Evolutionary conservation across 2,888 invertebrate species (phyloP), one percentile per base, ranked within the genome.

Genomic region (Drosophila colorata): DNA sequence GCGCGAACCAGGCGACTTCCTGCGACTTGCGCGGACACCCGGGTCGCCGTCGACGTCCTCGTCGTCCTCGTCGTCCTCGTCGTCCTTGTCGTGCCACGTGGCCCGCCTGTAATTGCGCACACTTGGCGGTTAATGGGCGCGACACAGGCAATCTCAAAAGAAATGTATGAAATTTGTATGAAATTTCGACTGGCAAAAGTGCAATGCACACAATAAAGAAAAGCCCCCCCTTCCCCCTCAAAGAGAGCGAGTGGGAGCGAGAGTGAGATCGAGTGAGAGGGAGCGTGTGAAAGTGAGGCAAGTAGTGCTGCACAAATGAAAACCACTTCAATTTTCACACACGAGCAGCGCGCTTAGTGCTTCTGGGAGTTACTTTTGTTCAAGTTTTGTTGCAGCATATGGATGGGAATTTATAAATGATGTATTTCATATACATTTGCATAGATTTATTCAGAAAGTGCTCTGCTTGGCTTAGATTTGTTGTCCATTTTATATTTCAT

Each of bases 61-160:
- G n/a, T n/a, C n/a, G n/a, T n/a, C n/a, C n/a, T n/a, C n/a, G n/a
- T 9, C 28, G 9, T 1, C 28, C 28, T 8, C 9, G 8, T 8
- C 8, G 28, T 8, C 28, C 8, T 31, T 8, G 25, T 2, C 28
- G 8, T 51, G 64, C 64, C 69, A 69, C 63, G 69, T 60, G 72
- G 64, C 69, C 66, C 55, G 48, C 64, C 49, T 88, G 83, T 83
- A 83, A 83, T 83, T 83, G 83, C 70, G 85, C 78, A 71, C 83
- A 83, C 83, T 83, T 87, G 83, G 78, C 81, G 85, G 68, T 87
- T 88, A 83, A 89, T 83, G 89, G 88, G 81, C 67, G 69, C 89
- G 88, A 88, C 85, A 84, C 80, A 64, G 85, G 87, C 89, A 77
- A 84, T 80, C 85, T 87, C 69, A 74, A 80, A 78, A 84, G 89